Base-by-base conservation (phyloP, 1,140 invertebrate genomes). In the Lepidurus apus region DNA sequence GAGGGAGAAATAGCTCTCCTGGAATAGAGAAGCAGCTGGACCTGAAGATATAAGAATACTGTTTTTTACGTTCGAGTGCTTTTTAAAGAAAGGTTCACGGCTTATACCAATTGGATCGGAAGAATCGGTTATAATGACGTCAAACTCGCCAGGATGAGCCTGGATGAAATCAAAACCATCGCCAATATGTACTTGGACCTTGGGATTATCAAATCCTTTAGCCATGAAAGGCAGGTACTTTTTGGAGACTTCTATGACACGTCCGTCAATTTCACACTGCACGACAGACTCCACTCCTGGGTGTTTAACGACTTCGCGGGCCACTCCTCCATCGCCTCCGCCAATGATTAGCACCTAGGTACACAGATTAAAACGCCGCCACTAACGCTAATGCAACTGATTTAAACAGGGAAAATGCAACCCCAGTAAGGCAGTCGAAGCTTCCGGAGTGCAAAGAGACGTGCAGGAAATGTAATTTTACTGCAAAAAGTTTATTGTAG, bases 61-160 rank as follows among this genome's bases (percentile, higher is more conserved):
- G 17, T 73, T 24, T 4, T 17, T 73, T 73, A n/a, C 4, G 17
- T 73, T n/a, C 65, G 1, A 34, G 34, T 34, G 34, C 34, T 34
- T 34, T 34, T n/a, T 75, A 21, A 75, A 7, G 47, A 2, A n/a
- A 73, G 42, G 76, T 42, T 11, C n/a, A 53, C 6, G 74, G 11
- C 34, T 77, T 45, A 82, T 82, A 91, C 91, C 97, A 53, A 98
- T 88, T 17, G 97, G 97, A 87, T 99, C 97, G 43, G 95, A 97
- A 74, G 96, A 98, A 84, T 99, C 98, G 0, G 98, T 99, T 45
- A 99, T 98, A 77, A 99, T 97, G 42, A 99, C 93, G 87, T 99
- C 97, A 86, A 96, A 99, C 86, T 95, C 90, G 43, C 91, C 88
- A 74, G 88, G 87, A 82, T 97, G 95, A 47, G 93, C 89, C 81